Evolutionary conservation across 2,797 vertebrate species (phyloP), one percentile per base, ranked within the genome.

Genomic region (Amblyopsis hoosieri): DNA sequence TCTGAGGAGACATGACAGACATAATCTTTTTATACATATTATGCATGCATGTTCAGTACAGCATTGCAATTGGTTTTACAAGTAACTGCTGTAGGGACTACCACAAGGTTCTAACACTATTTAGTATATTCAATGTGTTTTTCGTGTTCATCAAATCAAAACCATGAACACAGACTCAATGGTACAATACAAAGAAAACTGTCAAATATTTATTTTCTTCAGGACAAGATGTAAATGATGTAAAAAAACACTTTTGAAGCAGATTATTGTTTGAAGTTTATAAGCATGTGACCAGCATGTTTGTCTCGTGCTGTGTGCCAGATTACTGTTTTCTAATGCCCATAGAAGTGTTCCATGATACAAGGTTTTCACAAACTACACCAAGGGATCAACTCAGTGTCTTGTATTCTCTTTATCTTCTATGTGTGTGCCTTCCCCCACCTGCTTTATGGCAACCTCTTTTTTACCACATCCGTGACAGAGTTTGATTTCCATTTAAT

Each of bases 401-500:
- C 52, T 68, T 59, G 15, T 42, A 57, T 11, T 58, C 45, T 60
- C 53, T 4, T 23, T 23, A 23, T 3, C 3, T 23, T 23, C 3
- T 23, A 23, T 13, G 9, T 6, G 23, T 31, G 10, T 19, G 11
- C 52, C 29, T 23, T 54, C 70, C 69, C 53, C 66, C 57, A 17
- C 65, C 82, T 82, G 70, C 65, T 63, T 23, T 58, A 54, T 71
- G 48, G 45, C 68, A 62, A 80, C 82, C 79, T 87, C 81, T 79
- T 82, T 74, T 52, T 56, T 23, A 48, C 82, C 85, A 89, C 86
- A 91, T 89, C 88, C 82, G 77, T 74, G 66, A 74, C 63, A 12
- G 62, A 45, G 60, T 79, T 64, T 19, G 3, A 69, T 76, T 80
- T 72, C 68, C 63, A 62, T 80, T 79, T 78, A 87, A 86, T 60